Conservation (phyloP, 2,113 vertebrate species). For the Atractosteus spatula region DNA sequence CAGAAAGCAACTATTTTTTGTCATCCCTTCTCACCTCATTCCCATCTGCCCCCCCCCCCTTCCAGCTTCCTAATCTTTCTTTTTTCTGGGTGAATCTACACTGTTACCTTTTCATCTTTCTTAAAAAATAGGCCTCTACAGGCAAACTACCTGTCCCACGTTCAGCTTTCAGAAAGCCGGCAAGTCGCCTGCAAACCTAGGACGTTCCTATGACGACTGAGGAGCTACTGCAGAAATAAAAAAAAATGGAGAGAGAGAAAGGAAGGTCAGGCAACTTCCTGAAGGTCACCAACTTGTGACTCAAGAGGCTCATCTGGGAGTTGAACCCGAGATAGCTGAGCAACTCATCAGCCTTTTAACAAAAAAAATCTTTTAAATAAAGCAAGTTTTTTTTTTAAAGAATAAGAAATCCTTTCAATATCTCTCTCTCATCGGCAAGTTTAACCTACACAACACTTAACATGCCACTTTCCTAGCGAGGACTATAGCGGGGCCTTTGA, state of each 20-base stretch:
- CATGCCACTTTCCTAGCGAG: slow-evolving; percentile 59
- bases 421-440: slow-evolving; percentile 56
- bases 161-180: no score
- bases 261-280: slow-evolving; percentile 7
- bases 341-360: background rate
- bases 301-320: slow-evolving; percentile 13
- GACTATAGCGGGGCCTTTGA: slow-evolving; percentile 68
- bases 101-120: no score
- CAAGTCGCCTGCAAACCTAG: no score
- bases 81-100: no score
- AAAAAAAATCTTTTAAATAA: background rate
- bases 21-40: no score
- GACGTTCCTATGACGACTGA: no score
- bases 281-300: slow-evolving; percentile 1
- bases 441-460: slow-evolving; percentile 70
- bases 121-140: no score
- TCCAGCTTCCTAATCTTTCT: no score
- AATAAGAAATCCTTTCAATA: slow-evolving; percentile 35
- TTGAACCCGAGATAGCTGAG: background rate
- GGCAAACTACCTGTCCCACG: no score
- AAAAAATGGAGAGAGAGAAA: background rate
- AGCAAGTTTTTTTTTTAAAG: slow-evolving; percentile 10
- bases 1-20: no score
- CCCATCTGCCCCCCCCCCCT: no score
- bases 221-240: background rate